A percentile compares a stretch with the other conserved stretches of the same genome.
Conservation (phyloP, 2,888 invertebrate genomes). For the Gerosis bhagava region DNA sequence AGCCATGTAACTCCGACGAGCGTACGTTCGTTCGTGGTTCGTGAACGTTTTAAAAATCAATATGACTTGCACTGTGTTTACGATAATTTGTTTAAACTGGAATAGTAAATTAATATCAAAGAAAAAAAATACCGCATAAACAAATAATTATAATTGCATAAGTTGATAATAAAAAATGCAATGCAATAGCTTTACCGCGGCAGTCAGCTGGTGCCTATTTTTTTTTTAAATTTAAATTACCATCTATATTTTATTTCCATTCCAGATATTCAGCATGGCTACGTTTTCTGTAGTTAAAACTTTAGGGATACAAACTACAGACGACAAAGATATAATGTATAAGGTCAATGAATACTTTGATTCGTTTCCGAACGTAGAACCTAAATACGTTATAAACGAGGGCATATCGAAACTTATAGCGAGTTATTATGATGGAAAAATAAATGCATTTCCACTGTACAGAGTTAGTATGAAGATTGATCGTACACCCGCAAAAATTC, state of each 20-base stretch:
- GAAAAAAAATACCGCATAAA: too few species aligned
- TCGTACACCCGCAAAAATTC: constrained; percentile 62
- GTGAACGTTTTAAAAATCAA: too few species aligned
- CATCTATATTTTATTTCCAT: neutral
- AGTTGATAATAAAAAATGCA: too few species aligned
- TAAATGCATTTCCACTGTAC: constrained; percentile 61
- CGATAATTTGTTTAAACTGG: too few species aligned
- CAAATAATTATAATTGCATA: too few species aligned
- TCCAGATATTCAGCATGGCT: constrained; percentile 17
- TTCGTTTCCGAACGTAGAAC: constrained; percentile 53
- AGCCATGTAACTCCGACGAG: too few species aligned
- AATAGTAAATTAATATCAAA: too few species aligned
- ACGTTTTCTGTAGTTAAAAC: constrained; percentile 31
- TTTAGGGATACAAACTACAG: constrained; percentile 38
- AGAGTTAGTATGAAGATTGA: constrained; percentile 62
- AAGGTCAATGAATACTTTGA: constrained; percentile 50
- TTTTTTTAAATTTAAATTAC: too few species aligned
- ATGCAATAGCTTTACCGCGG: too few species aligned
- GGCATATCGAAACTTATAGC: constrained; percentile 54
- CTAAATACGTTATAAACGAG: constrained; percentile 57
- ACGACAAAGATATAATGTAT: constrained; percentile 44
- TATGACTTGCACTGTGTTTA: too few species aligned
- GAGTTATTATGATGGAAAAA: constrained; percentile 53
- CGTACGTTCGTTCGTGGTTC: too few species aligned
- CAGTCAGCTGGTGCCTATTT: too few species aligned